Conservation (phyloP, 2,113 vertebrate genomes). For the Xyrauchen texanus region DNA sequence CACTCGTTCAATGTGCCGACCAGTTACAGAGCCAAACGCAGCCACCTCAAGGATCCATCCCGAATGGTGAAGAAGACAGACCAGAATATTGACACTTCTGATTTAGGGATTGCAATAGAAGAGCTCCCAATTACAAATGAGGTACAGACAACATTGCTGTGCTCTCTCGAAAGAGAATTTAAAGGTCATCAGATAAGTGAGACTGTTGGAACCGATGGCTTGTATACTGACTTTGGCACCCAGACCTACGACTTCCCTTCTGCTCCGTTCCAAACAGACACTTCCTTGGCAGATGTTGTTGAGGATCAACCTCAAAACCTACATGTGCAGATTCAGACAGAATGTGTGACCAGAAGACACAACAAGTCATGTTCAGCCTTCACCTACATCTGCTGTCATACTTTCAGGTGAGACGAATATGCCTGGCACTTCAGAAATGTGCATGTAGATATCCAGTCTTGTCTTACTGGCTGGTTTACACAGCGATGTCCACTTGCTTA, state of each 20-base stretch:
- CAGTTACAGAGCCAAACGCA: constrained; percentile 86
- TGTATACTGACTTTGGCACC: constrained; percentile 85
- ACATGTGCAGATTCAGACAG: constrained; percentile 84
- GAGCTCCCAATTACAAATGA: constrained; percentile 79
- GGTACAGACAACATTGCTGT: constrained; percentile 80
- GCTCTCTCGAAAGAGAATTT: constrained; percentile 87
- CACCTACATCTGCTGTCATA: constrained; percentile 86
- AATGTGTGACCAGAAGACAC: constrained; percentile 85
- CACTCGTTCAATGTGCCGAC: constrained; percentile 85
- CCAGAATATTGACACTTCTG: constrained; percentile 84
- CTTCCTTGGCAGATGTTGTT: constrained; percentile 79
- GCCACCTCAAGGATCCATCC: constrained; percentile 76
- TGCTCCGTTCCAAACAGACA: constrained; percentile 76
- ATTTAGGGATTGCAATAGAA: constrained; percentile 71
- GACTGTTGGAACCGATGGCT: constrained; percentile 76
- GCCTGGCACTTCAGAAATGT: constrained; percentile 87
- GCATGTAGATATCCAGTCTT: constrained; percentile 89
- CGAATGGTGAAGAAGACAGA: constrained; percentile 68
- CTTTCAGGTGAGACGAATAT: constrained; percentile 89
- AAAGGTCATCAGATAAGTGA: constrained; percentile 87
- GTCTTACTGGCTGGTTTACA: constrained; percentile 89
- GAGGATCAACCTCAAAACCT: constrained; percentile 69
- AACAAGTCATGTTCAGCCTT: constrained; percentile 91
- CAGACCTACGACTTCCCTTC: constrained; percentile 85
- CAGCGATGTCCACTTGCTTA: constrained; percentile 91